A percentile compares a stretch with the other conserved stretches of the same genome.
These are phyloP conservation scores for Hoplodrina blanda DNA, from an alignment of 2,888 invertebrate species.

Conservation along the genomic window DNA sequence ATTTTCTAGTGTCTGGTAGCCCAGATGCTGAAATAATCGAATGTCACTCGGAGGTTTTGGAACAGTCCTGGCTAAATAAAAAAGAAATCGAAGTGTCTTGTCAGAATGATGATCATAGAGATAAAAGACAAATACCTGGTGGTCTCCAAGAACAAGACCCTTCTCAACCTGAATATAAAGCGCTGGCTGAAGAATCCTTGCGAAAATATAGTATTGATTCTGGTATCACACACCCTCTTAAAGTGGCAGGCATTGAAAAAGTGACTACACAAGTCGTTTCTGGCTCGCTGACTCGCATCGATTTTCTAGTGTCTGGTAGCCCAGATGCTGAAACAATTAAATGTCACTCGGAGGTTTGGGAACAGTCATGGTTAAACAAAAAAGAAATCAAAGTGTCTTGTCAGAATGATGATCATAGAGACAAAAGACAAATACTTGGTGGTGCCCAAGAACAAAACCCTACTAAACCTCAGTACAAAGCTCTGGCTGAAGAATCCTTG, in stretches of 20 bases:
- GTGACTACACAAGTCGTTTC: conserved; percentile 65
- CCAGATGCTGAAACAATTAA: neutral
- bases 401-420: too few species aligned
- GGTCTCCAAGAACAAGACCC: conserved; percentile 9
- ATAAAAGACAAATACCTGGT: neutral
- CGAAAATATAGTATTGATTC: conserved; percentile 46
- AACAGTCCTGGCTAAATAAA: neutral
- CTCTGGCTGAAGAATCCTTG: conserved; percentile 58
- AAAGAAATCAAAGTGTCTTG: conserved; percentile 17
- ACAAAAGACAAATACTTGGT: too few species aligned
- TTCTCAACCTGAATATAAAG: neutral
- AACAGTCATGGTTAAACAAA: too few species aligned
- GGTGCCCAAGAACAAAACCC: too few species aligned
- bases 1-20: too few species aligned
- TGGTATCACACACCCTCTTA: conserved; percentile 30
- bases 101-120: neutral
- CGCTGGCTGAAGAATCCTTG: conserved; percentile 62
- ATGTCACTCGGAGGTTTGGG: too few species aligned
- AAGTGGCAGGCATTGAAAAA: conserved; percentile 44
- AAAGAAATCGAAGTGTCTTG: conserved; percentile 46
- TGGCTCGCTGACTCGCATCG: conserved; percentile 59
- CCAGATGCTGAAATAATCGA: neutral
- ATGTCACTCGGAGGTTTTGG: neutral
- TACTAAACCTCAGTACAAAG: too few species aligned
- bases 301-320: conserved; percentile 27